Conservation (phyloP, 2,797 vertebrate genomes). For the Crypturellus tataupa region DNA sequence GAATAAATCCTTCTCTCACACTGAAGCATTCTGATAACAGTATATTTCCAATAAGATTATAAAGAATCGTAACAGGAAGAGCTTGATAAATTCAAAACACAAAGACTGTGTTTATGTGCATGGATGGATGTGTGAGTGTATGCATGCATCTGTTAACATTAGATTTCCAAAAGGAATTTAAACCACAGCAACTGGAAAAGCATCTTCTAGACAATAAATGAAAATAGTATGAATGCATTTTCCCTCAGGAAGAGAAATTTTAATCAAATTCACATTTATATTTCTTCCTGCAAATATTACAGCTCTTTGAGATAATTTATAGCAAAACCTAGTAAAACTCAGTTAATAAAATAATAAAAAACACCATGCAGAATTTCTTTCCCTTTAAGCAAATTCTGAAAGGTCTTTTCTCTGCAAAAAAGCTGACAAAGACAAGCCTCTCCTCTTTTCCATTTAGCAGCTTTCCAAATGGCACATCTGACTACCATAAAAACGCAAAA, state of each 20-base stretch:
- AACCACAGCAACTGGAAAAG: slow-evolving; percentile 40
- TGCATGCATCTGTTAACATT: neutral
- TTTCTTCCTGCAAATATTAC: slow-evolving; percentile 29
- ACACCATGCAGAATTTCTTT: slow-evolving; percentile 2
- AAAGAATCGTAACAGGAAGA: slow-evolving; percentile 38
- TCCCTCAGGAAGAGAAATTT: slow-evolving; percentile 46
- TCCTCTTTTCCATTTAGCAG: slow-evolving; percentile 70
- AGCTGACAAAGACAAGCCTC: slow-evolving; percentile 76
- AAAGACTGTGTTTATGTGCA: neutral
- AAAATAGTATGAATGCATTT: neutral
- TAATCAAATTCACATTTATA: slow-evolving; percentile 39
- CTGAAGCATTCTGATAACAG: slow-evolving; percentile 16
- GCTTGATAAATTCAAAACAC: neutral
- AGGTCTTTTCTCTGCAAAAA: slow-evolving; percentile 67
- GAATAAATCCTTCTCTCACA: slow-evolving; percentile 26
- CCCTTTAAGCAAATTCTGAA: slow-evolving; percentile 54
- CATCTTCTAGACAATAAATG: slow-evolving; percentile 35
- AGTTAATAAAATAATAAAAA: slow-evolving; percentile 35
- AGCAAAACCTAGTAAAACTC: slow-evolving; percentile 29
- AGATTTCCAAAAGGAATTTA: slow-evolving; percentile 44
- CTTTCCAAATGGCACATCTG: slow-evolving; percentile 75
- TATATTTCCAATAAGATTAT: slow-evolving; percentile 23
- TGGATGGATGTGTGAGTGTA: neutral
- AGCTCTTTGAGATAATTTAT: slow-evolving; percentile 56
- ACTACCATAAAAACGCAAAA: slow-evolving; percentile 73